These are phyloP conservation scores for Hucho hucho DNA, from an alignment of 2,113 vertebrate species.

Conservation along the genomic window DNA sequence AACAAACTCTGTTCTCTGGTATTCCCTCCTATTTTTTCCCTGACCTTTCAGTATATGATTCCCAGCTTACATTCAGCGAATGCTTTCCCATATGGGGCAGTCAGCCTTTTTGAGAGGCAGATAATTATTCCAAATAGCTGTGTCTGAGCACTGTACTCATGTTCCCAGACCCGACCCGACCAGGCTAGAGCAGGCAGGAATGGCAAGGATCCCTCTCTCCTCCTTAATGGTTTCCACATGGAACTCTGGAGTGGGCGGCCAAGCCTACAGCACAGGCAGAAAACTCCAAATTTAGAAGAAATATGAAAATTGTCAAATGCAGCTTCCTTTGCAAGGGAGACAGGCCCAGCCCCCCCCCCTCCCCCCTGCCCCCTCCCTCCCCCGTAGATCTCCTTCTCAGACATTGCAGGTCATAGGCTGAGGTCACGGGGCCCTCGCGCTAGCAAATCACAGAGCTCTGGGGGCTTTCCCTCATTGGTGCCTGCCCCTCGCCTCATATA, in stretches of 20 bases:
- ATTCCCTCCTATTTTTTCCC: constrained; percentile 1
- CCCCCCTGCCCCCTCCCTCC: background rate
- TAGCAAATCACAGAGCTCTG: constrained; percentile 77
- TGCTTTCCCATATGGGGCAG: constrained; percentile 52
- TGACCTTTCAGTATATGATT: constrained; percentile 23
- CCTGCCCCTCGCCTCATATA: constrained; percentile 88
- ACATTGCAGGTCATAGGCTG: constrained; percentile 68
- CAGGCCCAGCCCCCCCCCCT: constrained; percentile 47
- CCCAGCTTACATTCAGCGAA: constrained; percentile 26
- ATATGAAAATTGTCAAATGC: constrained; percentile 92
- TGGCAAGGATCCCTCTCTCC: constrained; percentile 53
- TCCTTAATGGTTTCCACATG: constrained; percentile 91
- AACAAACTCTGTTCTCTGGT: background rate
- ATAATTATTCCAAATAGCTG: constrained; percentile 72
- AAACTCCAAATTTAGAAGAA: constrained; percentile 99
- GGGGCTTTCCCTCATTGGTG: constrained; percentile 70
- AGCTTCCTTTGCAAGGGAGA: constrained; percentile 85
- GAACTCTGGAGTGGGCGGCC: constrained; percentile 74
- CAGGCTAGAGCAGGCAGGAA: constrained; percentile 55
- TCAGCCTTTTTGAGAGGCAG: constrained; percentile 60
- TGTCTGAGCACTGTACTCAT: constrained; percentile 45
- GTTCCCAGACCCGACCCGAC: constrained; percentile 74
- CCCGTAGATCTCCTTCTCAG: constrained; percentile 26
- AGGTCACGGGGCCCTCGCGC: constrained; percentile 65
- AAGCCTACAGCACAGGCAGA: constrained; percentile 85